Evolutionary conservation across 2,113 vertebrate genomes (phyloP).

Genomic region (Aramus guarauna): DNA sequence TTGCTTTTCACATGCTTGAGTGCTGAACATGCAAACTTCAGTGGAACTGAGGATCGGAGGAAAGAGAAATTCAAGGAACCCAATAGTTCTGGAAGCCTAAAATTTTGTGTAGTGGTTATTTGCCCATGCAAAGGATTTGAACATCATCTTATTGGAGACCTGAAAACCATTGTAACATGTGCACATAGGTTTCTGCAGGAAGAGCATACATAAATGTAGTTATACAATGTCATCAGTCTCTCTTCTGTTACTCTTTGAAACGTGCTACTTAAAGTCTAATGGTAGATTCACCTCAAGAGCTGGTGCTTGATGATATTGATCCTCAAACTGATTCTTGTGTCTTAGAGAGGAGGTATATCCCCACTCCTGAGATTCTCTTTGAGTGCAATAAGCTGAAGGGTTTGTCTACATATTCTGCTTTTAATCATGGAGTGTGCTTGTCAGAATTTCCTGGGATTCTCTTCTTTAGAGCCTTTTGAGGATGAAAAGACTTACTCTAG

Average conservation of each 20-base stretch:
- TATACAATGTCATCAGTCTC: rapidly evolving
- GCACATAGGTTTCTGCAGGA: neutral
- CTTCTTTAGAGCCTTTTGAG: neutral
- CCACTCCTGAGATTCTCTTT: neutral
- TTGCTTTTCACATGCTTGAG: neutral
- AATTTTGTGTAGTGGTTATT: neutral
- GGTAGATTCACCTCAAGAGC: neutral
- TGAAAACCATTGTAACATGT: neutral
- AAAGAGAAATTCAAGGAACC: neutral
- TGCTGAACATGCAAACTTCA: rapidly evolving
- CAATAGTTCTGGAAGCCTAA: neutral
- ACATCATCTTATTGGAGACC: neutral
- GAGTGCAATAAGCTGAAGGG: neutral
- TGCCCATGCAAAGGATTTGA: neutral
- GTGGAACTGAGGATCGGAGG: neutral
- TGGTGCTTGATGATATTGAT: neutral
- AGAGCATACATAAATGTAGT: neutral
- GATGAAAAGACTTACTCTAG: neutral
- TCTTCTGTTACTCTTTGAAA: neutral
- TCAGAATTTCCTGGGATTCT: neutral
- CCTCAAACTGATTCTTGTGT: neutral
- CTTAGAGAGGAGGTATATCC: neutral
- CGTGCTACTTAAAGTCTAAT: neutral
- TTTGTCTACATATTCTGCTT: neutral
- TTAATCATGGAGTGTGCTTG: neutral